Conservation (phyloP, 2,113 vertebrate genomes). For the Neotoma lepida region DNA sequence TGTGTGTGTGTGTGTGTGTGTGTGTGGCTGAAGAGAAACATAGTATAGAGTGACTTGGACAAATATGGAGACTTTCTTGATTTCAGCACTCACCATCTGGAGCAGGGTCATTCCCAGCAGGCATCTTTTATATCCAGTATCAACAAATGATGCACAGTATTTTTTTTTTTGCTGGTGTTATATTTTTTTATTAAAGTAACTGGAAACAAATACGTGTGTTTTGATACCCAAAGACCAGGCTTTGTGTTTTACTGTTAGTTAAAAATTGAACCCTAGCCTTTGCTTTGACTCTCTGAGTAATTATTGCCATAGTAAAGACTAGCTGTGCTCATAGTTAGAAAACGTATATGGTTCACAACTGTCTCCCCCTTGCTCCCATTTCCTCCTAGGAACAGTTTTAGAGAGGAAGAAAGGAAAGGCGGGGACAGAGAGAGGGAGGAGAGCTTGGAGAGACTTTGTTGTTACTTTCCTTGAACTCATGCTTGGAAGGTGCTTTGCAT, state of each 20-base stretch:
- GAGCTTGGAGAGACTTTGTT: not conserved
- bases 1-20: not conserved
- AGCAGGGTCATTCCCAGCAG: not conserved
- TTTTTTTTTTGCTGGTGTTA: not conserved
- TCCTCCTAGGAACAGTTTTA: not conserved
- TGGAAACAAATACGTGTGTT: slow-evolving; percentile 75
- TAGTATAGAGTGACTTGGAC: not conserved
- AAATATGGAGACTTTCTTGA: not conserved
- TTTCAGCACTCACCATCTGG: not conserved
- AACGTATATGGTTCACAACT: not conserved
- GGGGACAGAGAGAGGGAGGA: not conserved
- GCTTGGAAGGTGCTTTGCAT: not conserved
- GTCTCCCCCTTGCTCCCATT: not conserved
- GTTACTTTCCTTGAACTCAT: not conserved
- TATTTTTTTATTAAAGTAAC: slow-evolving; percentile 69
- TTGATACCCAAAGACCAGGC: slow-evolving; percentile 62
- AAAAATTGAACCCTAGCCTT: slow-evolving; percentile 36
- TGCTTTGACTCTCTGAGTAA: slow-evolving; percentile 6
- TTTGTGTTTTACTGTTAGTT: slow-evolving; percentile 67
- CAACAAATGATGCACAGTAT: slow-evolving; percentile 72
- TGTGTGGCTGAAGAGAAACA: not conserved
- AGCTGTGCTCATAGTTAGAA: not conserved
- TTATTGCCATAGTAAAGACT: not conserved
- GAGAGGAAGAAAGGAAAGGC: not conserved
- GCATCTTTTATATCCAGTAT: slow-evolving; percentile 28